These are phyloP conservation scores for Leucopsar rothschildi DNA, from an alignment of 2,113 vertebrate genomes.

Conservation along the genomic window DNA sequence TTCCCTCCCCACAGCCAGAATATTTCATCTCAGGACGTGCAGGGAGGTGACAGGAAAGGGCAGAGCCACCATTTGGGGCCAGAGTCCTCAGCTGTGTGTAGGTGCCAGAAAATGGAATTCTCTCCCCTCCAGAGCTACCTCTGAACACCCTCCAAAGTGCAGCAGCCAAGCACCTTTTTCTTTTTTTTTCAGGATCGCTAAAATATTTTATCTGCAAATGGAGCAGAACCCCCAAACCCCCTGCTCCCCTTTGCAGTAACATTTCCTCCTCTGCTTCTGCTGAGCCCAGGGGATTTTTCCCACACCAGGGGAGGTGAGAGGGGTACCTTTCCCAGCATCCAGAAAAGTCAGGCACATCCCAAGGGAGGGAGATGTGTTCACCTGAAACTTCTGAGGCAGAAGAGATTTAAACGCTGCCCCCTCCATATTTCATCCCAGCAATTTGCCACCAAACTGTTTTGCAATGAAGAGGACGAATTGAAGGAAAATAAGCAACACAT, in stretches of 20 bases:
- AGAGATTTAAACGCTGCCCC: neutral
- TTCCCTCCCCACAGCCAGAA: neutral
- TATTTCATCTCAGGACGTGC: neutral
- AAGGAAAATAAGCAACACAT: neutral
- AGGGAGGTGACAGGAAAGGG: neutral
- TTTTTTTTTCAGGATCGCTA: no score
- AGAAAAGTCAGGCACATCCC: neutral
- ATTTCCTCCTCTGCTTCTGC: neutral
- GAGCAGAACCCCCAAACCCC: neutral
- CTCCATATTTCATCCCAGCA: neutral
- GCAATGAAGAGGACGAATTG: rapidly evolving
- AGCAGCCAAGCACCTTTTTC: neutral
- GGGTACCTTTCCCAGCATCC: neutral
- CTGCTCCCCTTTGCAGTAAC: rapidly evolving
- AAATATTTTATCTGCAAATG: rapidly evolving
- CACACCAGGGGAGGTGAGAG: rapidly evolving
- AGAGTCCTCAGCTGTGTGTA: neutral
- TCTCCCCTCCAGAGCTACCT: neutral
- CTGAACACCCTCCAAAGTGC: neutral
- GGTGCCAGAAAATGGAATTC: neutral
- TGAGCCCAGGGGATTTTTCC: neutral
- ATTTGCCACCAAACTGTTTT: neutral
- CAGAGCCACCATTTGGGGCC: neutral
- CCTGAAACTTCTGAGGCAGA: neutral
- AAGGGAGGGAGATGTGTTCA: rapidly evolving